Evolutionary conservation across 2,113 vertebrate genomes (phyloP), one percentile per base, ranked within the genome.

Genomic region (Siniperca chuatsi): DNA sequence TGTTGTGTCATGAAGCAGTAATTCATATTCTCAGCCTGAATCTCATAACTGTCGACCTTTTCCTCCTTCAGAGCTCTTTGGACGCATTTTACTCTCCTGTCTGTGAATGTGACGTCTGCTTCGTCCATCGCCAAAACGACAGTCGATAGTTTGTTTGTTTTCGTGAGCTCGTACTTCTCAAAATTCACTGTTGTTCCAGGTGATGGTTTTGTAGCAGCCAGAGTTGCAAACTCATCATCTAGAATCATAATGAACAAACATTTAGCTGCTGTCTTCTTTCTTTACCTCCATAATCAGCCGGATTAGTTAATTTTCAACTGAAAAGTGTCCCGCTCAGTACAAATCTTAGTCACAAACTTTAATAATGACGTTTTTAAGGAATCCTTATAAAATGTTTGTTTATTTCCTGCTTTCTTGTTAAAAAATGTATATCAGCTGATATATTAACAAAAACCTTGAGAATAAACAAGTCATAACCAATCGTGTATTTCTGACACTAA

Each of bases 111-210:
- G 4, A 6, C 8, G 37, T 13, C 0, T n/a, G 20, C 4, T 66
- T 7, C 15, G 52, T 54, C 7, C 6, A 4, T 16, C 55, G 69
- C 2, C 73, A 78, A 23, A 48, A 8, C 3, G 29, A 21, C 82
- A 69, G 23, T 16, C 21, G 62, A 75, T 7, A 42, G 68, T 72
- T 65, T 73, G 68, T 62, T 73, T 73, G 69, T 65, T 72, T 65
- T 57, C 7, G 1, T 2, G 20, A 50, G 29, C 16, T 9, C 0
- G 13, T 0, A 1, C 15, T 5, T 54, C 44, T 71, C 55, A 40
- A 2, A 61, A 18, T 71, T 61, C 78, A 29, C 40, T 25, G 48
- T 65, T 40, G 16, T 5, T 5, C 68, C 46, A 52, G 21, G 35
- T 1, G 64, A 2, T 8, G 64, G 10, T 44, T 48, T 44, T 15